phyloP scores from a whole-genome alignment of 2,888 invertebrate species.

The Mythimna vitellina region DNA sequence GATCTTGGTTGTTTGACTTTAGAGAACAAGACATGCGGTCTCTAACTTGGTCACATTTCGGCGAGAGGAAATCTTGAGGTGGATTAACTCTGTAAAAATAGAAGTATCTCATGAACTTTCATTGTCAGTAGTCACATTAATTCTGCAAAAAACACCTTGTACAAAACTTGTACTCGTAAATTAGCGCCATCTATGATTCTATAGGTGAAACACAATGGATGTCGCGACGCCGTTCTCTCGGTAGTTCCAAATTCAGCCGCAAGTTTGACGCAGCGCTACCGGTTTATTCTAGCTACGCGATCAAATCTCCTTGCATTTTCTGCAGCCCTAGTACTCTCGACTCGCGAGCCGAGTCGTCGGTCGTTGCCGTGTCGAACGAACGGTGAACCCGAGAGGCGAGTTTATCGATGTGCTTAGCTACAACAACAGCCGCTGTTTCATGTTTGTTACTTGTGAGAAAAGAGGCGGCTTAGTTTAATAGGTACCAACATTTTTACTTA shows the following conservation, averaged over 20 bases:
- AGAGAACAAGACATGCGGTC: slow-evolving; percentile 75
- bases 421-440: not conserved
- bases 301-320: slow-evolving; percentile 9
- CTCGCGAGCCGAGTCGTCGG: slow-evolving; percentile 18
- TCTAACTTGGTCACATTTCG: slow-evolving; percentile 69
- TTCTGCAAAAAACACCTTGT: not conserved
- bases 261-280: not conserved
- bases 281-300: not conserved
- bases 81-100: slow-evolving; percentile 67
- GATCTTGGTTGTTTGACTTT: slow-evolving; percentile 65
- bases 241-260: not conserved
- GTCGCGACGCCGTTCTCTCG: not conserved
- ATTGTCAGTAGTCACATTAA: fast-evolving
- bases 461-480: too few relatives aligned
- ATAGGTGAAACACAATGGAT: not conserved
- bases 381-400: slow-evolving; percentile 9
- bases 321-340: slow-evolving; percentile 38
- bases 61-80: slow-evolving; percentile 71
- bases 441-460: not conserved
- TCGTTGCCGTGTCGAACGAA: slow-evolving; percentile 28
- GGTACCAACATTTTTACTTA: not conserved
- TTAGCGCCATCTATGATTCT: slow-evolving; percentile 35
- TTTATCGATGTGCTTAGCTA: not conserved
- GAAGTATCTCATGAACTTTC: not conserved
- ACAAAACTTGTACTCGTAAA: not conserved